Percentiles rank a stretch among this genome's conserved stretches.
phyloP scores from a whole-genome alignment of 2,113 vertebrate genomes.

The Phasianus colchicus region DNA sequence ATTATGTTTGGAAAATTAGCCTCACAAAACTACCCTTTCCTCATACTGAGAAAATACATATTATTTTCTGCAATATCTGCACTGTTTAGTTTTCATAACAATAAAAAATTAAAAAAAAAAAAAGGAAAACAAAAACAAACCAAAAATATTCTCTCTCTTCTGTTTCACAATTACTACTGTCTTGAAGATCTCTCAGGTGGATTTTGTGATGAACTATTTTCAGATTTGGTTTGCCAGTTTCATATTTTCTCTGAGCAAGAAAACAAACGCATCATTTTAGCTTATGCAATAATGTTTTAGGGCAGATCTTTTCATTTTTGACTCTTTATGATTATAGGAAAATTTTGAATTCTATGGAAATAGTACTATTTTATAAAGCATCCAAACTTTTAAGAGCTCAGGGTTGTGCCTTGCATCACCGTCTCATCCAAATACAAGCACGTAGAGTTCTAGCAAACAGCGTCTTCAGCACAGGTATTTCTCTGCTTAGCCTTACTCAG shows the following conservation, averaged over 20 bases:
- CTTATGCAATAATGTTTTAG: slow-evolving; percentile 1
- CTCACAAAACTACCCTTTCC: background rate
- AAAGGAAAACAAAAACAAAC: background rate
- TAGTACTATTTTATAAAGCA: slow-evolving; percentile 22
- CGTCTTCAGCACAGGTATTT: background rate
- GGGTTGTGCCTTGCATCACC: background rate
- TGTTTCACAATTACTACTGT: background rate
- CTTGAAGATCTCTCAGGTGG: background rate
- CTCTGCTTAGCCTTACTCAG: background rate
- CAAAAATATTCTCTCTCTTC: background rate
- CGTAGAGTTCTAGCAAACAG: background rate
- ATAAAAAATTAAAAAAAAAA: background rate
- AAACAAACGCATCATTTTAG: background rate
- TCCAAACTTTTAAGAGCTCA: slow-evolving; percentile 15
- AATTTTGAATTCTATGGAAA: slow-evolving; percentile 48
- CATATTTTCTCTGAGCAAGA: background rate
- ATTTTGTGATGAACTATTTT: slow-evolving; percentile 15
- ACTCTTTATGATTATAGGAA: slow-evolving; percentile 33
- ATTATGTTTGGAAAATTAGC: background rate
- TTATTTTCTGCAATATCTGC: background rate
- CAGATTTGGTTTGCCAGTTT: background rate
- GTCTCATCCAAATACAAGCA: background rate
- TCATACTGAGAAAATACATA: background rate
- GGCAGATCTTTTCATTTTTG: slow-evolving; percentile 37
- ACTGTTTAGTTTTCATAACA: background rate